Percentiles rank a stretch among this genome's conserved stretches.
Evolutionary conservation across 2,797 vertebrate species (phyloP).

Genomic region (Tokudaia muenninki): DNA sequence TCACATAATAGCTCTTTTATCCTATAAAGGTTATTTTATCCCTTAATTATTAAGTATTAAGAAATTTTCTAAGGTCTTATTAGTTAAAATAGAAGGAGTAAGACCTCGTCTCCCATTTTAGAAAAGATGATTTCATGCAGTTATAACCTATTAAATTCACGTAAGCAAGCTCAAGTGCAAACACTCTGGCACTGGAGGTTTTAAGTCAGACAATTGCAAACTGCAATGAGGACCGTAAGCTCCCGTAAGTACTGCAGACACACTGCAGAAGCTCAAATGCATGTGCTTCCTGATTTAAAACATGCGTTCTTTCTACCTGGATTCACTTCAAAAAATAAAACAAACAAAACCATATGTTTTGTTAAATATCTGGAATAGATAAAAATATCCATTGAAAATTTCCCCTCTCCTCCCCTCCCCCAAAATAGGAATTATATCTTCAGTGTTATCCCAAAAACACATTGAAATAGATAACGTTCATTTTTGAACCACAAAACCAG

Average conservation of each 20-base stretch:
- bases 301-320: not conserved
- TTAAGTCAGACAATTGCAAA: not conserved
- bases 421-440: conserved; percentile 48
- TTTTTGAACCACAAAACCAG: conserved; percentile 46
- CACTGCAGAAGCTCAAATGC: not conserved
- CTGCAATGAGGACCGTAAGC: not conserved
- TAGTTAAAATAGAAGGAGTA: conserved; percentile 44
- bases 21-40: conserved; percentile 24
- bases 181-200: conserved; percentile 28
- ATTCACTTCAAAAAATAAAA: conserved; percentile 22
- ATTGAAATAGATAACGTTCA: conserved; percentile 18
- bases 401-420: not conserved
- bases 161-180: not conserved
- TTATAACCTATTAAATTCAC: conserved; percentile 49
- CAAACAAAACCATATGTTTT: conserved; percentile 45
- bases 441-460: not conserved
- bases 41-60: conserved; percentile 31
- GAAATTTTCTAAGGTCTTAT: not conserved
- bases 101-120: not conserved
- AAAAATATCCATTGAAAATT: conserved; percentile 64
- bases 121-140: not conserved
- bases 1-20: conserved; percentile 5
- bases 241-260: conserved; percentile 1
- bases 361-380: conserved; percentile 42
- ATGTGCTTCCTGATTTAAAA: conserved; percentile 34